Evolutionary conservation across 2,797 vertebrate species (phyloP), one percentile per base, ranked within the genome.

Genomic region (Prunella strophiata): DNA sequence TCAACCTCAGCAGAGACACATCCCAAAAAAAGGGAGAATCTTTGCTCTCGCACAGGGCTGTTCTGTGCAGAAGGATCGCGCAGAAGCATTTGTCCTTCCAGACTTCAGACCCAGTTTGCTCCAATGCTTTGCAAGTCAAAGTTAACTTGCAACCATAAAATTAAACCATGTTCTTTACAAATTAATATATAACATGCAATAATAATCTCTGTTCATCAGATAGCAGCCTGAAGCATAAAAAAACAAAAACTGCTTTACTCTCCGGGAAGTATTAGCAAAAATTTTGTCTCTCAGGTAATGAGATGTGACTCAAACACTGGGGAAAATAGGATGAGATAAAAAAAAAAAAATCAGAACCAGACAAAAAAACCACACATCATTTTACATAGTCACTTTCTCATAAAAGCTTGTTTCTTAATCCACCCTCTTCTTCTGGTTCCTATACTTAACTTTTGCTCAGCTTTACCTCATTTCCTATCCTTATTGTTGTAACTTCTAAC

Each of bases 391-490:
- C 27, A 23, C 23, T 89, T 92, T 74, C 68, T 72, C 51, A 63
- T 55, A 51, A 88, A 87, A 75, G 13, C 58, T 80, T 72, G 43
- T 66, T 96, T 81, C 51, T 43, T 83, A 72, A 72, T 61, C 73
- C 11, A 38, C 66, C 34, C 30, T 91, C 42, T 89, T 45, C 47
- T 92, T 17, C 58, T 52, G 27, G 25, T 88, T 89, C 32, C 75
- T 91, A 11, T 68, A 26, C 42, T 89, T 91, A 81, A 70, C 54
- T 87, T 91, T 87, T 51, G 16, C 38, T 92, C 43, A 30, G 30
- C 23, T 88, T 95, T 87, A 73, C 67, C 61, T 92, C 85, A 68
- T 94, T 94, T 95, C 87, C 89, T 75, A 1, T 80, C 32, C 29
- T 89, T 78, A 50, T 63, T 88, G 43, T 85, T 94, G 40, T 91